Evolutionary conservation across 2,797 vertebrate genomes (phyloP).

Genomic region (Coregonus sp.): DNA sequence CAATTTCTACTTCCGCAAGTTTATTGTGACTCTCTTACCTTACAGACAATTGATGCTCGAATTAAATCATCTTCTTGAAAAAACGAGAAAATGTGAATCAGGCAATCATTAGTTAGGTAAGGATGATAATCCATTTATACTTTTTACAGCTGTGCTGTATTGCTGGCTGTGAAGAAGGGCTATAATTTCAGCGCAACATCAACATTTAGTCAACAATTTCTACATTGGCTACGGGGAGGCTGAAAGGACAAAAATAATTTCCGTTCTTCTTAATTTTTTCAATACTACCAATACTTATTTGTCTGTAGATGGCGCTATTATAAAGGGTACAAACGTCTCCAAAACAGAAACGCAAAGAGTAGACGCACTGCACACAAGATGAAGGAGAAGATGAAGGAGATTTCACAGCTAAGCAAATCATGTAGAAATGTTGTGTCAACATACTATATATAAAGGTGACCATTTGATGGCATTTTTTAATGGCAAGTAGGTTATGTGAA

Average conservation of each 20-base stretch:
- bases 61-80: conserved; percentile 73
- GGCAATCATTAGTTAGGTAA: conserved; percentile 57
- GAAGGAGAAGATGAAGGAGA: neutral
- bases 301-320: conserved; percentile 70
- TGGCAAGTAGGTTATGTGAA: neutral
- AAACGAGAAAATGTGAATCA: conserved; percentile 75
- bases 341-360: no score
- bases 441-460: neutral
- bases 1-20: no score
- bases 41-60: conserved; percentile 69
- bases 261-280: neutral
- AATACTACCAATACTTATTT: neutral
- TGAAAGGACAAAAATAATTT: no score
- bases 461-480: neutral
- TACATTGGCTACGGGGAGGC: no score
- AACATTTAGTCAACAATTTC: no score
- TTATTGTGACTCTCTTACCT: conserved; percentile 59
- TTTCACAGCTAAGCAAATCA: neutral
- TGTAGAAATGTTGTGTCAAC: neutral
- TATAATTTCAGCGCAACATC: no score
- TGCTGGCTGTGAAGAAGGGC: no score
- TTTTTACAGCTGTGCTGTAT: neutral
- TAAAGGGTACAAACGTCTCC: conserved; percentile 39
- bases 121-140: neutral
- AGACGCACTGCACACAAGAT: neutral